phyloP scores from a whole-genome alignment of 2,797 vertebrate genomes.

The Hypotaenidia philippensis region DNA sequence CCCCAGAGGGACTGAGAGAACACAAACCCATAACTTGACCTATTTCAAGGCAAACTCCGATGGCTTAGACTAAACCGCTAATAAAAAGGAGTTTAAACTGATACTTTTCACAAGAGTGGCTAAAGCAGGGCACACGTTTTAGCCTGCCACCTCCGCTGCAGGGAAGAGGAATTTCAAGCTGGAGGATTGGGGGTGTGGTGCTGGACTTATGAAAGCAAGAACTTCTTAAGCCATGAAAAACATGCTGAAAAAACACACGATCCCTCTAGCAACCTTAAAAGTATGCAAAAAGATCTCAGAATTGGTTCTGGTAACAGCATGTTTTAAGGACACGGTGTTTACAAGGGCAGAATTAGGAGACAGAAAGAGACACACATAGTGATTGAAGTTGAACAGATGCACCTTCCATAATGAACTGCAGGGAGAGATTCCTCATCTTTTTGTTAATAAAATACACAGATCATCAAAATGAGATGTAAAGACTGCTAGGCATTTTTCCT shows the following conservation, averaged over 20 bases:
- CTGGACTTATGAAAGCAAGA: neutral
- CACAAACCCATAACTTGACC: neutral
- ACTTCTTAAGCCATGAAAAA: neutral
- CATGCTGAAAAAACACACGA: neutral
- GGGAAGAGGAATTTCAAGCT: neutral
- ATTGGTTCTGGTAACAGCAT: neutral
- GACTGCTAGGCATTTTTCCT: neutral
- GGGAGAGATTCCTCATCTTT: neutral
- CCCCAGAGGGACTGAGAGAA: neutral
- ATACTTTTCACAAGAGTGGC: neutral
- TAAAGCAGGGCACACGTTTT: neutral
- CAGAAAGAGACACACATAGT: fast-evolving
- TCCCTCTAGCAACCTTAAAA: neutral
- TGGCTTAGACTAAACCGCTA: neutral
- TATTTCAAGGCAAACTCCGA: neutral
- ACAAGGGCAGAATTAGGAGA: fast-evolving
- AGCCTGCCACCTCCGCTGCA: neutral
- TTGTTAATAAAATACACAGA: neutral
- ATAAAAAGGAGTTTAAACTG: neutral
- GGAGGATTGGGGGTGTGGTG: neutral
- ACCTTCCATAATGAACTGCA: neutral
- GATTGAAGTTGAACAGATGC: neutral
- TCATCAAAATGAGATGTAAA: neutral
- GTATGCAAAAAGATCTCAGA: neutral
- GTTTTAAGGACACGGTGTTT: neutral